Evolutionary conservation across 2,888 invertebrate species (phyloP).

Genomic region (Merodon equestris): DNA sequence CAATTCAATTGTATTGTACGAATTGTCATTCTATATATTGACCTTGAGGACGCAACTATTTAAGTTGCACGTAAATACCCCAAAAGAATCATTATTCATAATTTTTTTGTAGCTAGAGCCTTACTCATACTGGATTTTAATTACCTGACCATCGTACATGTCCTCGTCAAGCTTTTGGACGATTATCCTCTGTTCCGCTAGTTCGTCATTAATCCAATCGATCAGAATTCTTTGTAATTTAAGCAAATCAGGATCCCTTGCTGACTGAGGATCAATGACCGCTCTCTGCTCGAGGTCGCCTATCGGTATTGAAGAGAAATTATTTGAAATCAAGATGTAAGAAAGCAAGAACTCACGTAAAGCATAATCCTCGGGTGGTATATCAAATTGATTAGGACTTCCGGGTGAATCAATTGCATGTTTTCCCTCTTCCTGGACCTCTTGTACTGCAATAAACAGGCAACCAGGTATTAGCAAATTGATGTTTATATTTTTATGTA

Average conservation of each 20-base stretch:
- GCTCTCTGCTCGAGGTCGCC: slow-evolving; percentile 98
- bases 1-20: no score
- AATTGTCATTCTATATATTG: no score
- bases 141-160: slow-evolving; percentile 96
- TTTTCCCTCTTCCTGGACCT: slow-evolving; percentile 96
- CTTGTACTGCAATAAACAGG: slow-evolving; percentile 85
- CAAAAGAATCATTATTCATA: no score
- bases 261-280: slow-evolving; percentile 93
- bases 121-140: background rate
- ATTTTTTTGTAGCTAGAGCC: no score
- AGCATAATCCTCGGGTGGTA: slow-evolving; percentile 95
- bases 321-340: no score
- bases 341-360: slow-evolving; percentile 82
- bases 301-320: slow-evolving; percentile 77
- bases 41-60: no score
- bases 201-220: slow-evolving; percentile 99
- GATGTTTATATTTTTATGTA: background rate
- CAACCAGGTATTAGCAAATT: background rate
- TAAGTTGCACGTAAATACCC: no score
- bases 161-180: slow-evolving; percentile 98
- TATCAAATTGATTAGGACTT: slow-evolving; percentile 90
- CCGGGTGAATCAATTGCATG: slow-evolving; percentile 98
- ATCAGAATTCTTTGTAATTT: slow-evolving; percentile 92
- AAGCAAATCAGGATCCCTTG: slow-evolving; percentile 91
- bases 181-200: slow-evolving; percentile 97